phyloP scores from a whole-genome alignment of 2,113 vertebrate species.

The Laticauda laticaudata region DNA sequence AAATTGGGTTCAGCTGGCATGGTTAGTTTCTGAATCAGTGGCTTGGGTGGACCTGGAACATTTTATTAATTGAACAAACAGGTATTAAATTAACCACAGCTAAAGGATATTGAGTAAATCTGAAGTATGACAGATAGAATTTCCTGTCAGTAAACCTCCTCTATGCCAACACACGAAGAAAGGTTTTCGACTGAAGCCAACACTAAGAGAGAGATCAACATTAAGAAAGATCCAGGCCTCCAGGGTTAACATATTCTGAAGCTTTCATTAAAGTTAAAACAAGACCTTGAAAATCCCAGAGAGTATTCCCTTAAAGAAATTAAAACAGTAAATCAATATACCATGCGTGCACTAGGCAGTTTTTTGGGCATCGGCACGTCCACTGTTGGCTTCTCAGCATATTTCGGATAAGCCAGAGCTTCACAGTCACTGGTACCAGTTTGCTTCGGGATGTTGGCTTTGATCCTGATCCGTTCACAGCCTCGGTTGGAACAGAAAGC shows the following conservation, averaged over 20 bases:
- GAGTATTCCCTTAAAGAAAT: background rate
- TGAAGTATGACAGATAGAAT: background rate
- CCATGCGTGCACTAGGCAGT: slow-evolving; percentile 72
- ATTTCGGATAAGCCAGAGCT: slow-evolving; percentile 82
- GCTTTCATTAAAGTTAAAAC: background rate
- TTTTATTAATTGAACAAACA: background rate
- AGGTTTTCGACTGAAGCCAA: background rate
- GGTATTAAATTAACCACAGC: background rate
- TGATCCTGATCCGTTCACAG: slow-evolving; percentile 91
- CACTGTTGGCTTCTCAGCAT: slow-evolving; percentile 79
- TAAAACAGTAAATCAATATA: slow-evolving; percentile 63
- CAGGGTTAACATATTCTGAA: background rate
- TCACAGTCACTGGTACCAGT: slow-evolving; percentile 84
- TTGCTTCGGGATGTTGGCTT: slow-evolving; percentile 79
- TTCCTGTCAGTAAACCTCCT: background rate
- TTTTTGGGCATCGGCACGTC: slow-evolving; percentile 92
- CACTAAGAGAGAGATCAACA: background rate
- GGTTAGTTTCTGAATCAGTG: background rate
- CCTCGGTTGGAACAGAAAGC: slow-evolving; percentile 93
- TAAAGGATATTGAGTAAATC: background rate
- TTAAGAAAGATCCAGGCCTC: background rate
- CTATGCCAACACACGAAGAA: background rate
- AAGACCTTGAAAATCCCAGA: background rate
- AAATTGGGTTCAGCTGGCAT: background rate
- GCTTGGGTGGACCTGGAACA: background rate